Conservation (phyloP, 2,888 invertebrate species). For the Dryococelus australis region DNA sequence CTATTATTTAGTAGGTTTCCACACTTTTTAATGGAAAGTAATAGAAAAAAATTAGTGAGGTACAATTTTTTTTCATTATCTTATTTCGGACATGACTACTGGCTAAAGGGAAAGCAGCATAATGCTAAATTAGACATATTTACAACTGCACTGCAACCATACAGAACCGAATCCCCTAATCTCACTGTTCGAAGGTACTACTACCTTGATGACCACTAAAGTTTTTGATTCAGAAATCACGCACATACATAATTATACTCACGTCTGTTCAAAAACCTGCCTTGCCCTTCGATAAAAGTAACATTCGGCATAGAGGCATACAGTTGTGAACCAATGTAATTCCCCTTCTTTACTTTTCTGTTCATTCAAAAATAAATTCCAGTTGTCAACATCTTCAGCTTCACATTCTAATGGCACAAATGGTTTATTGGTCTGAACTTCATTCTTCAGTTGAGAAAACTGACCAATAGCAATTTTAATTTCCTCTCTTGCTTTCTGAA, state of each 20-base stretch:
- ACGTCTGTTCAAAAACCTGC: constrained; percentile 74
- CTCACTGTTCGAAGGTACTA: no score
- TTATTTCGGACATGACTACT: no score
- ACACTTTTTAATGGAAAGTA: no score
- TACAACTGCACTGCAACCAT: no score
- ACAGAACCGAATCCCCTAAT: no score
- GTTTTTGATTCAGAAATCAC: no score
- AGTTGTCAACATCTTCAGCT: constrained; percentile 66
- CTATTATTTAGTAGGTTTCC: no score
- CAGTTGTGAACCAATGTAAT: constrained; percentile 73
- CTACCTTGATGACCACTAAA: no score
- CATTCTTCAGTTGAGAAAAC: constrained; percentile 86
- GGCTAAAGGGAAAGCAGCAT: no score
- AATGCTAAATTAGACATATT: no score
- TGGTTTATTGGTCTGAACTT: constrained; percentile 89
- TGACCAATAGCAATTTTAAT: constrained; percentile 75
- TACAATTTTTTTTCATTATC: no score
- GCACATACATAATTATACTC: constrained; percentile 48
- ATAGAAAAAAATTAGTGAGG: no score
- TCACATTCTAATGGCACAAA: constrained; percentile 65
- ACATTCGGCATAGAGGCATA: constrained; percentile 92
- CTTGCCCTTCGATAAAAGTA: constrained; percentile 82
- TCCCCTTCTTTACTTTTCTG: constrained; percentile 51
- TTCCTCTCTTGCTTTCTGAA: constrained; percentile 72
- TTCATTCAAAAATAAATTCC: constrained; percentile 72